phyloP scores from a whole-genome alignment of 92 coral and sea anemone species.

The Heteractis magnifica region DNA sequence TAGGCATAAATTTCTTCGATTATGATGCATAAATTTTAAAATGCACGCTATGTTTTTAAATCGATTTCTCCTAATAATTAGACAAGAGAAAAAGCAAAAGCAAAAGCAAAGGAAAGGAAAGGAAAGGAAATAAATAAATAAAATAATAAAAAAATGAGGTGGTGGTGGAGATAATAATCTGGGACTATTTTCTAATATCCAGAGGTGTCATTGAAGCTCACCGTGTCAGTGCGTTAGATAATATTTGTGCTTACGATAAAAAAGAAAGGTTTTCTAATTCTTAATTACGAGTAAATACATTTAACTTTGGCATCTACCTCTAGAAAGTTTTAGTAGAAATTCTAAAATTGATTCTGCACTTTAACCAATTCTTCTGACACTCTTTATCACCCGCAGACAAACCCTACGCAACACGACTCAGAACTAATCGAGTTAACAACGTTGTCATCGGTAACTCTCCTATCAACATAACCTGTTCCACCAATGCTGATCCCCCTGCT shows the following conservation, averaged over 20 bases:
- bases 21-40: too few species aligned
- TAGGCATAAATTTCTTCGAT: background rate
- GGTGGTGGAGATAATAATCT: background rate
- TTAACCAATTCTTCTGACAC: background rate
- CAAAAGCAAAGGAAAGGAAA: background rate
- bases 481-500: constrained; percentile 68
- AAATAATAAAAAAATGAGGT: background rate
- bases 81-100: background rate
- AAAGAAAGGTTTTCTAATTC: too few species aligned
- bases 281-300: too few species aligned
- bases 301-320: too few species aligned
- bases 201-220: too few species aligned
- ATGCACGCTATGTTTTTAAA: too few species aligned
- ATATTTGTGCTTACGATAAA: too few species aligned
- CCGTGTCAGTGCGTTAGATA: too few species aligned
- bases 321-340: too few species aligned
- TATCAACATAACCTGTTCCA: constrained; percentile 49
- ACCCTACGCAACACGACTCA: constrained; percentile 51
- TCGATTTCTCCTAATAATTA: too few species aligned
- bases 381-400: constrained; percentile 34
- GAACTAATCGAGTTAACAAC: constrained; percentile 43
- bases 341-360: background rate
- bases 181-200: too few species aligned
- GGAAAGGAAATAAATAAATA: background rate
- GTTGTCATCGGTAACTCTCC: constrained; percentile 68